Conservation (phyloP, 2,113 vertebrate genomes). For the Camelus bactrianus region DNA sequence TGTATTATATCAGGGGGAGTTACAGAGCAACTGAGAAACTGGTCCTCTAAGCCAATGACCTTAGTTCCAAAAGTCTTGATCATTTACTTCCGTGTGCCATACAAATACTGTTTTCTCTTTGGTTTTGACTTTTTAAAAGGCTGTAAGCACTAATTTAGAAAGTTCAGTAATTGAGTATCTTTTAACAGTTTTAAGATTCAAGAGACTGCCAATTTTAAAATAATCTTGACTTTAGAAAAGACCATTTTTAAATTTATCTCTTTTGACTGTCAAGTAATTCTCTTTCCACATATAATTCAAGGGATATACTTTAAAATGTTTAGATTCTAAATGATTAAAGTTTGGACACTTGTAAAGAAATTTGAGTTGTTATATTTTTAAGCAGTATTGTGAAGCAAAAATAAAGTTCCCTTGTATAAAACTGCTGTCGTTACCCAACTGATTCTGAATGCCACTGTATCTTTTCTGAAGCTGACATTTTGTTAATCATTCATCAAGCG, state of each 20-base stretch:
- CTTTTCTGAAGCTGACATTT: conserved; percentile 56
- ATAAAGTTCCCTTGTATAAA: conserved; percentile 6
- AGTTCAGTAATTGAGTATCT: not conserved
- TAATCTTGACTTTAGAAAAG: conserved; percentile 30
- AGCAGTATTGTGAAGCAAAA: not conserved
- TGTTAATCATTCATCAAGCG: conserved; percentile 48
- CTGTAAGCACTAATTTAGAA: conserved; percentile 39
- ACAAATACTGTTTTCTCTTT: not conserved
- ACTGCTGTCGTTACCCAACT: not conserved
- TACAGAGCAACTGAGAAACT: not conserved
- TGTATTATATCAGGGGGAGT: not conserved
- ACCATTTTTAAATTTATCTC: conserved; percentile 12
- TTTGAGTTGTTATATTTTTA: not conserved
- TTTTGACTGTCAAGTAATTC: not conserved
- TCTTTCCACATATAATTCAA: not conserved
- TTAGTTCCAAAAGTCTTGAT: not conserved
- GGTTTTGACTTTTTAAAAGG: not conserved
- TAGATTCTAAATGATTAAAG: not conserved
- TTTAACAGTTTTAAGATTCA: conserved; percentile 17
- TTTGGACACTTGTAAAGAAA: conserved; percentile 41
- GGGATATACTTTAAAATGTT: conserved; percentile 16
- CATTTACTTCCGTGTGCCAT: not conserved
- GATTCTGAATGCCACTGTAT: not conserved
- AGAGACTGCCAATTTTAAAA: not conserved
- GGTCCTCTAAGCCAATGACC: not conserved